Base-by-base conservation (phyloP, 2,797 vertebrate genomes). In the Acestrorhynchus altus region DNA sequence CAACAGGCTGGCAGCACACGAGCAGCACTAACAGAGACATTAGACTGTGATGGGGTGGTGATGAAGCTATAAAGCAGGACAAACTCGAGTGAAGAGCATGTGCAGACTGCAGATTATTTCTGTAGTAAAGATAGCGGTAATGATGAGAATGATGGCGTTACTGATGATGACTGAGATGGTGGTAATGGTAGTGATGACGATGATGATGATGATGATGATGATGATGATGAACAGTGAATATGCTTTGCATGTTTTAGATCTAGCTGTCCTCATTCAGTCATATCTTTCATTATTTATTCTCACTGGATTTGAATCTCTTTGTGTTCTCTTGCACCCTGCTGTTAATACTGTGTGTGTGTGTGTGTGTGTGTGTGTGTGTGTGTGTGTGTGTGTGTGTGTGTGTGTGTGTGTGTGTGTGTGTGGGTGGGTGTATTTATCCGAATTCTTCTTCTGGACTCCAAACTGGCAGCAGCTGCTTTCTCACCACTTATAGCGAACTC, bases 11-110 rank as follows among this genome's bases (percentile, higher is more conserved):
- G 39, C 6, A 40, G 63, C 63, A 85, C 78, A 84, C 81, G 90
- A 87, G 89, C 83, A 86, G 40, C n/a, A 74, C 86, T 90, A 92
- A 92, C 87, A 88, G 87, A 81, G 84, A 86, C 85, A 86, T 84
- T 84, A 89, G 83, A 84, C 88, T 83, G 89, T 92, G 90, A 91
- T 52, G 63, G 82, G 64, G 52, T 16, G 26, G 82, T 67, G 81
- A 85, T 90, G 82, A 90, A 88, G 80, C 59, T 74, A 86, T 83
- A 84, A 77, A 78, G 66, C 79, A 75, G 70, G 67, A 80, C 76
- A 79, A 80, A 59, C 56, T 68, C 47, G 64, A 42, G 76, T 67
- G 10, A 47, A 74, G 68, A 72, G 75, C 68, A 64, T 72, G 84
- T 74, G 68, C 76, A 79, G 76, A 74, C 80, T 82, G 83, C 77